Conservation (phyloP, 1,140 invertebrate genomes). For the Calephelis nemesis region DNA sequence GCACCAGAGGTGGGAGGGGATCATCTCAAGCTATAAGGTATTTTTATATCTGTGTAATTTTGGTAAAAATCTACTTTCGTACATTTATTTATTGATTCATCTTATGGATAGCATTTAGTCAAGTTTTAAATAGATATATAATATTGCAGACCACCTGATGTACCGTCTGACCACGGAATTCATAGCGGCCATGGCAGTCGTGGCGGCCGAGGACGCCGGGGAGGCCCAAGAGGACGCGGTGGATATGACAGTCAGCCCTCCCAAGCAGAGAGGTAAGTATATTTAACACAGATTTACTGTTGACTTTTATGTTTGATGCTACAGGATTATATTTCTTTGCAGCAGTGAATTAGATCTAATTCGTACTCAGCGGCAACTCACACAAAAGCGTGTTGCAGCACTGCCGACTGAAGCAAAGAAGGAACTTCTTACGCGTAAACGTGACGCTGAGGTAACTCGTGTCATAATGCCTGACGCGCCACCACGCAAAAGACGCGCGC, state of each 20-base stretch:
- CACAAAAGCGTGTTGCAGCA: neutral
- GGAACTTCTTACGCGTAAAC: neutral
- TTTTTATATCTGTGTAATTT: too few species aligned
- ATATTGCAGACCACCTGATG: too few species aligned
- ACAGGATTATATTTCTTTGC: neutral
- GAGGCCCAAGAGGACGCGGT: neutral
- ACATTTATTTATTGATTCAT: too few species aligned
- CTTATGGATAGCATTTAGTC: too few species aligned
- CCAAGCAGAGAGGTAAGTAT: neutral
- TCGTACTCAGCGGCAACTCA: too few species aligned
- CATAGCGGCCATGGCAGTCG: neutral
- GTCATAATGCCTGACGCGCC: slow-evolving; percentile 11
- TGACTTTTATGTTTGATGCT: neutral
- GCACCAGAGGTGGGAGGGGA: too few species aligned
- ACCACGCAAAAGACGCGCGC: slow-evolving; percentile 1
- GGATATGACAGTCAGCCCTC: neutral
- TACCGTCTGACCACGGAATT: too few species aligned
- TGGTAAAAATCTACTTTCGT: too few species aligned
- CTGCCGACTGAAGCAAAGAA: neutral
- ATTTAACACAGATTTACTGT: neutral
- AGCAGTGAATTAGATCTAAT: too few species aligned
- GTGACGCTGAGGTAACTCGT: slow-evolving; percentile 1
- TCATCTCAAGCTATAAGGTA: too few species aligned
- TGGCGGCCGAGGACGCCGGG: neutral
- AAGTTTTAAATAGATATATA: too few species aligned